Evolutionary conservation across 2,888 invertebrate species (phyloP).

Genomic region (Pristionchus japonicus): DNA sequence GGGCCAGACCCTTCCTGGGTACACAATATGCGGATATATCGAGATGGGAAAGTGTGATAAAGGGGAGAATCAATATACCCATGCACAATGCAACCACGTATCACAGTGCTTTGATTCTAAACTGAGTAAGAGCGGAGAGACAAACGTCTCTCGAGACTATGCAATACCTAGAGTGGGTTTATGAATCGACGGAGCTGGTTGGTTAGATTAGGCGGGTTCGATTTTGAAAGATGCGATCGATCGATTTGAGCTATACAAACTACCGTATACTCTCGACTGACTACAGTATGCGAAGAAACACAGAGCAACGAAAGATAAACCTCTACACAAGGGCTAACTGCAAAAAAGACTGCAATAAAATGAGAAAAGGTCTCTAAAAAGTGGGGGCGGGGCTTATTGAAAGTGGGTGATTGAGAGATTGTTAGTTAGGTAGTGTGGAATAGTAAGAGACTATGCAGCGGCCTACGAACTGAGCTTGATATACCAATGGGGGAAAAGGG

Average conservation of each 20-base stretch:
- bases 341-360: not conserved
- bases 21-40: constrained; percentile 17
- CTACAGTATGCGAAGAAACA: not conserved
- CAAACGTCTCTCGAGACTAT: not conserved
- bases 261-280: not conserved
- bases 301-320: not conserved
- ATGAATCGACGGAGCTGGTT: not conserved
- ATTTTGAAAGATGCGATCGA: not conserved
- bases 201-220: not conserved
- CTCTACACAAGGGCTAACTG: constrained; percentile 23
- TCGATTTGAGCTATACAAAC: not conserved
- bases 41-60: constrained; percentile 28
- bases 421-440: not conserved
- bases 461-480: not conserved
- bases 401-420: not conserved
- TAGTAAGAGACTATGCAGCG: not conserved
- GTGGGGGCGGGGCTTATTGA: not conserved
- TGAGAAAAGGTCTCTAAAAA: constrained; percentile 36
- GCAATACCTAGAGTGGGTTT: not conserved
- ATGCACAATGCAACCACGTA: constrained; percentile 33
- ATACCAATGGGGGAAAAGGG: not conserved
- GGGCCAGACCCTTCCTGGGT: not conserved
- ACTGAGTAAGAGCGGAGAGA: not conserved
- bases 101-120: constrained; percentile 16
- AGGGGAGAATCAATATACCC: constrained; percentile 1